Percentiles rank a stretch among this genome's conserved stretches.
Evolutionary conservation across 2,888 invertebrate genomes (phyloP).

Genomic region (Glyphotaelius pellucidus): DNA sequence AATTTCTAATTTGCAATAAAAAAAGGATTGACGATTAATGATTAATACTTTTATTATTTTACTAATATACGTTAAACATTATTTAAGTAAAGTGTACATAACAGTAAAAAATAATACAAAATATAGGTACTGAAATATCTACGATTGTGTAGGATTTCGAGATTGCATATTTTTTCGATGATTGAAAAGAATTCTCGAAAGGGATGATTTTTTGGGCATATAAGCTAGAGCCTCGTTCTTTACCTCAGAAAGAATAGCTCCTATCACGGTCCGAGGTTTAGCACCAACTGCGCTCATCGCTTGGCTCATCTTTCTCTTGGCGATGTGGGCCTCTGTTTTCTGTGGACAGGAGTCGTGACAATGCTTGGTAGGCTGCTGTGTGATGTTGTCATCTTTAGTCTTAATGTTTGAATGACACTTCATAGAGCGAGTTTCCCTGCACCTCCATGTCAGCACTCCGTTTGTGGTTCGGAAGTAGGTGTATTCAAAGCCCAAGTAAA

Average conservation of each 20-base stretch:
- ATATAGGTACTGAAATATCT: too few species aligned
- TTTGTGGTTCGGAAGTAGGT: constrained; percentile 1
- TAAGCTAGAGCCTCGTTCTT: background rate
- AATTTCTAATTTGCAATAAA: too few species aligned
- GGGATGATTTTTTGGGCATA: background rate
- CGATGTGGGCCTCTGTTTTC: background rate
- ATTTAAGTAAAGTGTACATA: too few species aligned
- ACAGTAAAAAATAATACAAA: too few species aligned
- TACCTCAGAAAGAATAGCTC: background rate
- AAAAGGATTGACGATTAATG: too few species aligned
- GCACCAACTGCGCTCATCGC: background rate
- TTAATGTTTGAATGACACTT: background rate
- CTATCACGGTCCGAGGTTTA: background rate
- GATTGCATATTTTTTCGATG: background rate
- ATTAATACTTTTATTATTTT: too few species aligned
- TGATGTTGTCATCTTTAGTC: background rate
- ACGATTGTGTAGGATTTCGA: background rate
- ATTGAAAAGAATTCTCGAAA: background rate
- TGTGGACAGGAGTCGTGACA: constrained; percentile 2
- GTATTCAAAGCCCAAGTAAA: constrained; percentile 7
- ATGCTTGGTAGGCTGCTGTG: background rate
- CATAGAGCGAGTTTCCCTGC: constrained; percentile 11
- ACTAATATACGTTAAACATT: too few species aligned
- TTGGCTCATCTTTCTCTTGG: background rate
- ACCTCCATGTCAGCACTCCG: constrained; percentile 6